phyloP scores from a whole-genome alignment of 2,113 vertebrate species.

The Phainopepla nitens region DNA sequence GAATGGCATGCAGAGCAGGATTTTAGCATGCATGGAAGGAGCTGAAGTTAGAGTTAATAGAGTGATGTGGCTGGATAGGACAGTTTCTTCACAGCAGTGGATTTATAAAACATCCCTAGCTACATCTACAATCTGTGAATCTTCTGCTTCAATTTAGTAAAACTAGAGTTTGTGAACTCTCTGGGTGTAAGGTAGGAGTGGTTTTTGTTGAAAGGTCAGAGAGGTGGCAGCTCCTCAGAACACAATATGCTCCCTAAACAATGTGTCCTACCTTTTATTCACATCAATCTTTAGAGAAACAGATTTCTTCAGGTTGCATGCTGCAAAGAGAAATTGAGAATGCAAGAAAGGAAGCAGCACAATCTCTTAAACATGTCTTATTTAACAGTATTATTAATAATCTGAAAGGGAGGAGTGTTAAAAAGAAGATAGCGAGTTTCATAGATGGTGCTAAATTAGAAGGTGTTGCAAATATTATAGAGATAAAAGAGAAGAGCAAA shows the following conservation, averaged over 20 bases:
- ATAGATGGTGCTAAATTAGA: neutral
- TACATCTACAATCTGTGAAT: neutral
- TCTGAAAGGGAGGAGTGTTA: neutral
- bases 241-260: neutral
- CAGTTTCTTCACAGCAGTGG: neutral
- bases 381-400: neutral
- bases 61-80: neutral
- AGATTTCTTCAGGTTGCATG: neutral
- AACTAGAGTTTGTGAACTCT: neutral
- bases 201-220: neutral
- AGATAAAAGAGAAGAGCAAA: neutral
- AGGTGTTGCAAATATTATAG: neutral
- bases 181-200: neutral
- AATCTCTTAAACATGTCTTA: neutral
- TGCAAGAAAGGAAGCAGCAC: neutral
- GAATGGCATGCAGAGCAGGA: neutral
- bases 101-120: neutral
- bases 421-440: neutral
- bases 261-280: neutral
- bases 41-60: neutral
- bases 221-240: neutral
- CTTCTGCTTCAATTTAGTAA: neutral
- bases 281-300: neutral
- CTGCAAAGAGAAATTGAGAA: neutral
- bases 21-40: neutral